Evolutionary conservation across 1,140 invertebrate genomes (phyloP).

Genomic region (Delia radicum): DNA sequence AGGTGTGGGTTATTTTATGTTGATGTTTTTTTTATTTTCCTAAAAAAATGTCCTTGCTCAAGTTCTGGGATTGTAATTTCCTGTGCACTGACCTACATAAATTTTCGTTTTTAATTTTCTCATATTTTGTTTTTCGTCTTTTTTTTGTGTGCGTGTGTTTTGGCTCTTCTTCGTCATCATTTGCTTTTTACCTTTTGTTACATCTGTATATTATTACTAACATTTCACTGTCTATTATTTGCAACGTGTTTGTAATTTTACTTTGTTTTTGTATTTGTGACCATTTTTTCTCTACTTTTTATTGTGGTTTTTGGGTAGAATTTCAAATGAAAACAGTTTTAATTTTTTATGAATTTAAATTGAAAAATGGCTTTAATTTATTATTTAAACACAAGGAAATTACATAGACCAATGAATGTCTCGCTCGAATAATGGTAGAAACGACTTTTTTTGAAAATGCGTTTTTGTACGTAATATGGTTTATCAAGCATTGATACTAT

Average conservation of each 20-base stretch:
- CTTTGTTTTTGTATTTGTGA: neutral
- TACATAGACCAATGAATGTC: too few species aligned
- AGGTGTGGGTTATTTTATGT: neutral
- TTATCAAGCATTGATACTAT: too few species aligned
- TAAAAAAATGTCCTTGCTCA: conserved; percentile 17
- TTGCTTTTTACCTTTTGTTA: neutral
- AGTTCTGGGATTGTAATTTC: conserved; percentile 13
- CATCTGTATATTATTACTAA: neutral
- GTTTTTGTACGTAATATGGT: too few species aligned
- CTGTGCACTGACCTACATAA: conserved; percentile 22
- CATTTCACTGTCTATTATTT: conserved; percentile 8
- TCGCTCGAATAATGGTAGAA: too few species aligned
- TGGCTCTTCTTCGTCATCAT: neutral
- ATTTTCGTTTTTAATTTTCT: conserved; percentile 21
- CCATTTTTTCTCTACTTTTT: too few species aligned
- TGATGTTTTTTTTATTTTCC: neutral
- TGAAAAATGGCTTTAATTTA: too few species aligned
- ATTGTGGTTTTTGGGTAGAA: too few species aligned
- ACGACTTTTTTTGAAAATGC: too few species aligned
- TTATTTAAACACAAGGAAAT: too few species aligned
- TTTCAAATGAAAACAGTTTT: too few species aligned
- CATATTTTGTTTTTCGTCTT: neutral
- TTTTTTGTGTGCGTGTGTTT: neutral
- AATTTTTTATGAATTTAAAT: too few species aligned
- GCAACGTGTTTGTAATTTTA: neutral